phyloP scores from a whole-genome alignment of 2,113 vertebrate genomes.

The Nyctereutes procyonoides region DNA sequence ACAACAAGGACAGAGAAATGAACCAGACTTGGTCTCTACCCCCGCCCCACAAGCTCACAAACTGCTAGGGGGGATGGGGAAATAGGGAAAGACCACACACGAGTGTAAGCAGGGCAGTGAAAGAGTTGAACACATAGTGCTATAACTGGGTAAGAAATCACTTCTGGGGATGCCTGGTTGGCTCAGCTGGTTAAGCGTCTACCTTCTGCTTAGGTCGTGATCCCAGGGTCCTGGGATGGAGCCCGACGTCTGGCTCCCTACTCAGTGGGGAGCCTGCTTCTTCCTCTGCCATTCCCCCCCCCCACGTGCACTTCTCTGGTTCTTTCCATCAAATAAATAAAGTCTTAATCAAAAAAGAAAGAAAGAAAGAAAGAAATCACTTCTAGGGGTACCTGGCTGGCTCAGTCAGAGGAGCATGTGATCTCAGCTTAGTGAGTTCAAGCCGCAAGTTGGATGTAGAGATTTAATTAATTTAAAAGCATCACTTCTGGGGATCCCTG shows the following conservation, averaged over 20 bases:
- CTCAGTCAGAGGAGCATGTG: not conserved
- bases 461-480: not conserved
- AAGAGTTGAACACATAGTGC: not conserved
- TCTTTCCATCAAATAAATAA: no score
- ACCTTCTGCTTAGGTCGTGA: no score
- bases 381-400: not conserved
- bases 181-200: no score
- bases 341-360: no score
- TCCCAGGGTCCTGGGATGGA: no score
- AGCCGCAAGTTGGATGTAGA: not conserved
- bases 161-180: no score
- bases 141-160: conserved; percentile 35
- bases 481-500: not conserved
- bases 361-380: not conserved
- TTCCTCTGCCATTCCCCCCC: no score
- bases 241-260: no score
- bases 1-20: conserved; percentile 39
- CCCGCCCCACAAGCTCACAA: not conserved
- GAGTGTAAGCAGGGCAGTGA: not conserved
- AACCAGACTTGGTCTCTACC: conserved; percentile 43
- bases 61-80: not conserved
- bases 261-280: no score
- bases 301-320: no score
- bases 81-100: not conserved
- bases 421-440: not conserved